Conservation (phyloP, 2,888 invertebrate species). For the Schizaphis graminum region DNA sequence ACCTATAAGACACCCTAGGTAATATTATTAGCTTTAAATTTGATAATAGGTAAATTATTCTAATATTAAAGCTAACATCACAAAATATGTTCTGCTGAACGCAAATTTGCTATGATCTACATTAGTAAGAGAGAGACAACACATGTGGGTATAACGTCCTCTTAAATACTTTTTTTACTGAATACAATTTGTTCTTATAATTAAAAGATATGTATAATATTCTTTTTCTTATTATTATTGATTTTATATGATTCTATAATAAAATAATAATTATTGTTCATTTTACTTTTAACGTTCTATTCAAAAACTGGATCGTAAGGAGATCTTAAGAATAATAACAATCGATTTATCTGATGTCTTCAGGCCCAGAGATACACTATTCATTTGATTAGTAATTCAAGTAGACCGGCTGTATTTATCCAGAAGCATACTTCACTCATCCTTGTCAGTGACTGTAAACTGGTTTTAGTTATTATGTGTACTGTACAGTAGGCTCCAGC, state of each 20-base stretch:
- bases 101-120: too few relatives aligned
- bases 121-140: too few relatives aligned
- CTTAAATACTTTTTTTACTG: too few relatives aligned
- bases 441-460: constrained; percentile 52
- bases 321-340: constrained; percentile 37
- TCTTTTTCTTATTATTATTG: too few relatives aligned
- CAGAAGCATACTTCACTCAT: constrained; percentile 51
- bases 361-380: not conserved
- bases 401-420: constrained; percentile 41
- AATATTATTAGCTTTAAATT: too few relatives aligned
- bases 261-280: constrained; percentile 40
- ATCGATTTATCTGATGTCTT: constrained; percentile 34
- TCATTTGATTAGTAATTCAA: constrained; percentile 56
- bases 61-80: too few relatives aligned
- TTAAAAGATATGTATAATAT: too few relatives aligned
- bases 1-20: too few relatives aligned
- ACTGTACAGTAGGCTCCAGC: constrained; percentile 31
- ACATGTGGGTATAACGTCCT: too few relatives aligned
- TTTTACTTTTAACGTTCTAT: constrained; percentile 37
- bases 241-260: not conserved
- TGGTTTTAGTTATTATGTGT: constrained; percentile 63
- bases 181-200: not conserved
- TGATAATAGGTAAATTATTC: too few relatives aligned
- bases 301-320: constrained; percentile 32
- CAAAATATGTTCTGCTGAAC: too few relatives aligned